These are phyloP conservation scores for Varecia variegata DNA, from an alignment of 2,797 vertebrate species.

Conservation along the genomic window DNA sequence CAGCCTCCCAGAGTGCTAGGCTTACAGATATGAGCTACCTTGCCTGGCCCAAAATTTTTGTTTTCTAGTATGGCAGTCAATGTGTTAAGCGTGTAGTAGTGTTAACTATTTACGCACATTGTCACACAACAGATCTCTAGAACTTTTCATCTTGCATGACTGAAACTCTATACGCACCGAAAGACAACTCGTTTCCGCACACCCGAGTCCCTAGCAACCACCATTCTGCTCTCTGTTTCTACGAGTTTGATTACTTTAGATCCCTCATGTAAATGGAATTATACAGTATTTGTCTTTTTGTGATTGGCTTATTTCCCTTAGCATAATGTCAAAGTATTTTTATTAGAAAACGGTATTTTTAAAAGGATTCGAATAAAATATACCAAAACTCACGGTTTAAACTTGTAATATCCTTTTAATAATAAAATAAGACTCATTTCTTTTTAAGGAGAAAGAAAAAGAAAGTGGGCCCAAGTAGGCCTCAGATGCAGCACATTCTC, in stretches of 20 bases:
- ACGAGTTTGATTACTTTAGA: neutral
- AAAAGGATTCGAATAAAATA: neutral
- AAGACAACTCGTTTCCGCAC: accelerated
- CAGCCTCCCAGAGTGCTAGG: too few species aligned
- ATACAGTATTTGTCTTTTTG: neutral
- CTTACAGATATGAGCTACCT: too few species aligned
- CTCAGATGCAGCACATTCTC: neutral
- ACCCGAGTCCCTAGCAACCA: neutral
- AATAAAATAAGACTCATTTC: neutral
- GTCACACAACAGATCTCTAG: neutral
- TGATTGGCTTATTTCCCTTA: neutral
- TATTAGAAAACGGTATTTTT: neutral
- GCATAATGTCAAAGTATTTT: neutral
- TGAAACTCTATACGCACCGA: neutral
- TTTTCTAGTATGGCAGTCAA: too few species aligned
- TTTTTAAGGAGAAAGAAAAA: neutral
- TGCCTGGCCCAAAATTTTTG: too few species aligned
- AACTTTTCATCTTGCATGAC: neutral
- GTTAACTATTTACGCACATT: neutral
- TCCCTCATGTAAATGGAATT: neutral
- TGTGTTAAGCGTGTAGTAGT: neutral
- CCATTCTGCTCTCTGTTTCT: neutral
- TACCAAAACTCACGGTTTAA: neutral
- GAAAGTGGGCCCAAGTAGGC: neutral
- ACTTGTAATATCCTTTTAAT: neutral